Evolutionary conservation across 2,113 vertebrate genomes (phyloP).

Genomic region (Tetrao urogallus): DNA sequence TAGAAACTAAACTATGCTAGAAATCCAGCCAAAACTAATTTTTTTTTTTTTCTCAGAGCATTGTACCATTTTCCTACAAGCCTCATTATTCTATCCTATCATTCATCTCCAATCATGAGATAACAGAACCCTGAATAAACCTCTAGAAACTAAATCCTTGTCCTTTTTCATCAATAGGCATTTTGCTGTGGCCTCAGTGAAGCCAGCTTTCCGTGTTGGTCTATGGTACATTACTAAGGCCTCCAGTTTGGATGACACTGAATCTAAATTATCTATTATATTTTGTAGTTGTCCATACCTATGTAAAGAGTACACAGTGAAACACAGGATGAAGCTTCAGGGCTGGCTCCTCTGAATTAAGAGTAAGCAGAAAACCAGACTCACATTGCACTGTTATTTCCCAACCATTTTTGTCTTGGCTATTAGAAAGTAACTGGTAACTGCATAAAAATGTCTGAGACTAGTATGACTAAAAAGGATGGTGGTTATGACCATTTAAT

Average conservation of each 20-base stretch:
- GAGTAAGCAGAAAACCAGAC: neutral
- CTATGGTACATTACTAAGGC: neutral
- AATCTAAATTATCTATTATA: neutral
- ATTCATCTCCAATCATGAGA: neutral
- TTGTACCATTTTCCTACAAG: neutral
- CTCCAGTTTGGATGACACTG: neutral
- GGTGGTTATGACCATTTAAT: neutral
- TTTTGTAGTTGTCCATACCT: neutral
- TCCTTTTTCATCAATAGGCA: neutral
- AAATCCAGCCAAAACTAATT: neutral
- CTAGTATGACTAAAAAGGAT: neutral
- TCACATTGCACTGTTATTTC: neutral
- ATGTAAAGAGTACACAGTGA: neutral
- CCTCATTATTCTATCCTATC: neutral
- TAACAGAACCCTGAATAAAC: neutral
- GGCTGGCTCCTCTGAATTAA: neutral
- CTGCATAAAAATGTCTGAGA: neutral
- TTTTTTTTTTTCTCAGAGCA: neutral
- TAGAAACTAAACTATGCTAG: neutral
- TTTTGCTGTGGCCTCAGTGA: neutral
- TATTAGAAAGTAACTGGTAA: neutral
- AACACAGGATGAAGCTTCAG: neutral
- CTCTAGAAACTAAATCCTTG: neutral
- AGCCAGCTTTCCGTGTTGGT: fast-evolving
- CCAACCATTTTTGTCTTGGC: neutral